phyloP scores from a whole-genome alignment of 1,140 invertebrate species.

The Drosophila erecta region DNA sequence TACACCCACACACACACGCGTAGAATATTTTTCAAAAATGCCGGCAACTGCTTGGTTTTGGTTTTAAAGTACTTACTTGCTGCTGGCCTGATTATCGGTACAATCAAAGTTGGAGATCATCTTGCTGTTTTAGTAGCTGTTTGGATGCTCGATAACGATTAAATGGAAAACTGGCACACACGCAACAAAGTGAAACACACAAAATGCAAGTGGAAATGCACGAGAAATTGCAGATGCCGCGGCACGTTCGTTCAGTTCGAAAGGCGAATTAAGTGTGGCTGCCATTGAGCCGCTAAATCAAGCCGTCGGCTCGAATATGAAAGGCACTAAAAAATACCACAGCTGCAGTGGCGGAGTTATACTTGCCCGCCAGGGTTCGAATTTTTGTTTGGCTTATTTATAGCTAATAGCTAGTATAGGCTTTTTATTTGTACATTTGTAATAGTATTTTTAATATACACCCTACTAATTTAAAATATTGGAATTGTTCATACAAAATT shows the following conservation, averaged over 20 bases:
- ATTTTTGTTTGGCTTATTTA: too few species aligned
- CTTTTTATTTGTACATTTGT: too few species aligned
- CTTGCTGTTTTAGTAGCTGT: conserved; percentile 24
- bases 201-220: conserved; percentile 31
- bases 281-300: background rate
- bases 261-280: conserved; percentile 2
- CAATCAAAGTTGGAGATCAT: conserved; percentile 78
- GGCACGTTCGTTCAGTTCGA: conserved; percentile 24
- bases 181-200: conserved; percentile 30
- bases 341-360: background rate
- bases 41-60: conserved; percentile 25
- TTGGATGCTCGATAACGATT: conserved; percentile 4
- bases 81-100: conserved; percentile 70
- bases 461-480: too few species aligned
- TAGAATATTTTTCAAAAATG: conserved; percentile 34
- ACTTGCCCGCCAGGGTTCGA: too few species aligned
- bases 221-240: conserved; percentile 9
- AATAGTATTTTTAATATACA: too few species aligned
- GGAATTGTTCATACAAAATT: too few species aligned
- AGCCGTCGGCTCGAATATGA: background rate
- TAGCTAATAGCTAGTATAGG: too few species aligned
- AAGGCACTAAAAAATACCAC: background rate
- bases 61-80: conserved; percentile 69
- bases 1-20: conserved; percentile 10
- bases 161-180: conserved; percentile 25